Evolutionary conservation across 2,113 vertebrate species (phyloP).

Genomic region (Caretta caretta): DNA sequence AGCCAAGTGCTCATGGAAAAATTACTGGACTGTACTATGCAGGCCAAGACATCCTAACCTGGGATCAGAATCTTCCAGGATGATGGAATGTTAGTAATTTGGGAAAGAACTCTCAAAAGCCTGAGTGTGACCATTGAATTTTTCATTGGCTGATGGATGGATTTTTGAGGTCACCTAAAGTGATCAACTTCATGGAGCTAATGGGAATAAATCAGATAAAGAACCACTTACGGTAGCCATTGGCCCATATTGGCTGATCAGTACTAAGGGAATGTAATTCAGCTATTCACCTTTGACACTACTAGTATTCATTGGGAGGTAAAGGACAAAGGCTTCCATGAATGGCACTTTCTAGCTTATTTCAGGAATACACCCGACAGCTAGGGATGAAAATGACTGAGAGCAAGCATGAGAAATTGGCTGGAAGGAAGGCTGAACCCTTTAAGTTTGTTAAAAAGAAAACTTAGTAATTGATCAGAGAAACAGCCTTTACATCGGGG

Average conservation of each 20-base stretch:
- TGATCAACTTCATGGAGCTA: background rate
- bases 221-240: background rate
- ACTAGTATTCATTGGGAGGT: background rate
- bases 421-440: background rate
- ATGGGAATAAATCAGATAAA: background rate
- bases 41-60: background rate
- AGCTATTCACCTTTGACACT: background rate
- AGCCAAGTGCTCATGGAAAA: background rate
- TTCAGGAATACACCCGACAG: background rate
- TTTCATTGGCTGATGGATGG: background rate
- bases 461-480: background rate
- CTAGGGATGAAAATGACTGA: rapidly evolving
- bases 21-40: background rate
- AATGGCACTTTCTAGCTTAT: background rate
- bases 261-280: background rate
- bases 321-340: background rate
- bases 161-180: background rate
- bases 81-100: background rate
- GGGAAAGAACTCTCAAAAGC: background rate
- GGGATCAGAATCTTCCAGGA: background rate
- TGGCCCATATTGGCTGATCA: background rate
- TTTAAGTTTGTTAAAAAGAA: background rate
- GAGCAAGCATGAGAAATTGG: background rate
- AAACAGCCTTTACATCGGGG: background rate
- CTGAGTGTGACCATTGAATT: background rate